These are phyloP conservation scores for Luperina testacea DNA, from an alignment of 2,888 invertebrate genomes.

Conservation along the genomic window DNA sequence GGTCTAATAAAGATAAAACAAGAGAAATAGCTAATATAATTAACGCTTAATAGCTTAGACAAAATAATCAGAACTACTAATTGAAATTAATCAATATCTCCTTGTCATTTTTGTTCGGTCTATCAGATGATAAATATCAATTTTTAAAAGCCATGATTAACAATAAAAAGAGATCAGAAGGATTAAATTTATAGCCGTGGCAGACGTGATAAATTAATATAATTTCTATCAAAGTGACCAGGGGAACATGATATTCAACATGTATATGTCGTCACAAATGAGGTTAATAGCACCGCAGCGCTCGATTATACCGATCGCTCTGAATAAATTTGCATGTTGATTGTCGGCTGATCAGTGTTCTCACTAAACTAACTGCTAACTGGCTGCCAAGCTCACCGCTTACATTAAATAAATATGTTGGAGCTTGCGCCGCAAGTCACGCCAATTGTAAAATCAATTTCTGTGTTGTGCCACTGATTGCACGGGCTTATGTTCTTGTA, in stretches of 20 bases:
- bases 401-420: constrained; percentile 78
- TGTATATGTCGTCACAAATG: constrained; percentile 81
- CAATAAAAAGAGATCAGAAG: constrained; percentile 45
- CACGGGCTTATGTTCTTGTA: constrained; percentile 51
- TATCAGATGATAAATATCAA: constrained; percentile 39
- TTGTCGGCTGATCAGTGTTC: constrained; percentile 84
- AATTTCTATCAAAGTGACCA: constrained; percentile 76
- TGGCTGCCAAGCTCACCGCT: constrained; percentile 75
- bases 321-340: constrained; percentile 89
- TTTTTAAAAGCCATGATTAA: constrained; percentile 36
- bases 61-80: constrained; percentile 7
- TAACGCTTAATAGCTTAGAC: neutral
- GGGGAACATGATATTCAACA: constrained; percentile 80
- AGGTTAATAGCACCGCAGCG: constrained; percentile 85
- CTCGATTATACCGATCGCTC: constrained; percentile 86
- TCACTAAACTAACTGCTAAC: constrained; percentile 82
- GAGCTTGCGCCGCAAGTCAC: constrained; percentile 66
- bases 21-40: neutral
- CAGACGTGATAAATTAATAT: constrained; percentile 75
- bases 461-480: constrained; percentile 63
- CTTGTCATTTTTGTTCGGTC: constrained; percentile 18
- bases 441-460: constrained; percentile 74
- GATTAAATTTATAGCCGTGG: constrained; percentile 56
- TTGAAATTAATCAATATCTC: constrained; percentile 32
- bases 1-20: neutral